Evolutionary conservation across 2,888 invertebrate genomes (phyloP).

Genomic region (Sycophila texana): DNA sequence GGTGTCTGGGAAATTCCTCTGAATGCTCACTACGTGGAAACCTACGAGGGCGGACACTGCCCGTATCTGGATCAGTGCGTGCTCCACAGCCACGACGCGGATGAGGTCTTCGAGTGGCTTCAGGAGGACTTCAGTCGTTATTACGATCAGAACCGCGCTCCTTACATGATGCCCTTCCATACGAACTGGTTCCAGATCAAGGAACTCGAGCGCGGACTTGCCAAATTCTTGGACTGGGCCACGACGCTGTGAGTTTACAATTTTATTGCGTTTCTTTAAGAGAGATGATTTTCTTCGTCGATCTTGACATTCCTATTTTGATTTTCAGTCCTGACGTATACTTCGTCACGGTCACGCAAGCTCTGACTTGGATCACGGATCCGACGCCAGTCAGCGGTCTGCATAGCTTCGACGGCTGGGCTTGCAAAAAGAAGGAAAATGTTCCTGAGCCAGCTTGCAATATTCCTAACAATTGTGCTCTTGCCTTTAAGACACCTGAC

Average conservation of each 20-base stretch:
- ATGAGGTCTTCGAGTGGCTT: conserved; percentile 90
- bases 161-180: conserved; percentile 97
- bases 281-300: conserved; percentile 13
- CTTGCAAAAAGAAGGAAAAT: conserved; percentile 84
- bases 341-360: conserved; percentile 91
- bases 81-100: conserved; percentile 88
- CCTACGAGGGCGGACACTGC: conserved; percentile 93
- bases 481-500: conserved; percentile 86
- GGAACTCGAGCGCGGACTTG: conserved; percentile 87
- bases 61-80: conserved; percentile 95
- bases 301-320: neutral
- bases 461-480: conserved; percentile 88
- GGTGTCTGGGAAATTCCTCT: conserved; percentile 95
- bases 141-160: conserved; percentile 91
- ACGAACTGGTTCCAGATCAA: conserved; percentile 97
- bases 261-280: conserved; percentile 1
- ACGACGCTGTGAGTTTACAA: conserved; percentile 80
- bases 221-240: conserved; percentile 91
- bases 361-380: conserved; percentile 93
- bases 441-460: conserved; percentile 87
- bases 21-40: conserved; percentile 92
- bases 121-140: conserved; percentile 91
- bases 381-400: conserved; percentile 84
- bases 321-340: conserved; percentile 86
- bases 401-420: conserved; percentile 87